Conservation (phyloP, 1,140 invertebrate genomes). For the Anastatus disparis region DNA sequence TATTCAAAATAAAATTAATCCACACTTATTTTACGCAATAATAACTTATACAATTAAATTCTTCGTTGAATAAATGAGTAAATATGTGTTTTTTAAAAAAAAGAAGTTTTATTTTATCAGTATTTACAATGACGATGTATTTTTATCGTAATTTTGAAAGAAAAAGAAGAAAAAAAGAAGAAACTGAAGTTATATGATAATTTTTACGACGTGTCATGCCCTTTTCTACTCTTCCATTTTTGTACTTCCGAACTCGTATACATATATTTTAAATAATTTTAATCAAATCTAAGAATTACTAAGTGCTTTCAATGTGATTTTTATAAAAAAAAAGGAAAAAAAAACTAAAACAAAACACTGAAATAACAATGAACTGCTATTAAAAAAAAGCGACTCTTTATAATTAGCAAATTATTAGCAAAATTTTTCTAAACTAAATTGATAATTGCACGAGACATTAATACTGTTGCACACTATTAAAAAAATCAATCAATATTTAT, state of each 20-base stretch:
- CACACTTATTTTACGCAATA: too few relatives aligned
- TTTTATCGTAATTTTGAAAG: too few relatives aligned
- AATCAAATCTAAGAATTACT: not conserved
- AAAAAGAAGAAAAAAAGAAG: too few relatives aligned
- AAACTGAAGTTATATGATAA: too few relatives aligned
- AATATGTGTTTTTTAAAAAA: too few relatives aligned
- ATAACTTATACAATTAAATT: too few relatives aligned
- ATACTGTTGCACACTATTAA: not conserved
- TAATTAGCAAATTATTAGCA: not conserved
- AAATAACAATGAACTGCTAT: not conserved
- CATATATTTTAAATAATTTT: not conserved
- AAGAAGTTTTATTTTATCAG: too few relatives aligned
- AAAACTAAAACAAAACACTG: not conserved
- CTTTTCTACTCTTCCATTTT: conserved; percentile 54
- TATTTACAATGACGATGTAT: too few relatives aligned
- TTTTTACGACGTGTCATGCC: too few relatives aligned
- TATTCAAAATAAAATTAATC: too few relatives aligned
- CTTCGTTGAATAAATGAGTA: too few relatives aligned
- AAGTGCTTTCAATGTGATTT: conserved; percentile 3
- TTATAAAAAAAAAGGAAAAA: not conserved
- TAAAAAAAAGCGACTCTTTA: not conserved
- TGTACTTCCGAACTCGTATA: conserved; percentile 45
- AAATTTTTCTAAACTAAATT: conserved; percentile 1
- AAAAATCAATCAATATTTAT: too few relatives aligned
- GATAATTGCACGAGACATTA: not conserved